These are phyloP conservation scores for Agrochola lychnidis DNA, from an alignment of 2,888 invertebrate genomes.

Conservation along the genomic window DNA sequence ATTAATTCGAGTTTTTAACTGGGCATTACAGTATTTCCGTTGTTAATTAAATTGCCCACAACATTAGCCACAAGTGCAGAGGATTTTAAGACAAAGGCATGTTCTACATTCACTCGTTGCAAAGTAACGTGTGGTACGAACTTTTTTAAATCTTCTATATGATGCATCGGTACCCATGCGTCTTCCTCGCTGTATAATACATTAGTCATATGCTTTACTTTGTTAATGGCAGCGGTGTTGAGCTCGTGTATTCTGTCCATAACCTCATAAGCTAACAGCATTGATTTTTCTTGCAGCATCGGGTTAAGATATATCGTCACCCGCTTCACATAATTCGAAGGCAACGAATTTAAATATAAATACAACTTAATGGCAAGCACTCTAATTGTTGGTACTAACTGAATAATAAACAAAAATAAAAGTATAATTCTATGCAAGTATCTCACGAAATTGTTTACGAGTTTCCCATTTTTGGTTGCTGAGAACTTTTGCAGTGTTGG, in stretches of 20 bases:
- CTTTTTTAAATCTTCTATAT: constrained; percentile 56
- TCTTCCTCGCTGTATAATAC: constrained; percentile 51
- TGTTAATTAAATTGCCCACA: constrained; percentile 34
- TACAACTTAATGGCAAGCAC: constrained; percentile 34
- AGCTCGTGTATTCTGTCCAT: constrained; percentile 48
- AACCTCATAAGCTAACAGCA: constrained; percentile 54
- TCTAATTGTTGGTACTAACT: constrained; percentile 44
- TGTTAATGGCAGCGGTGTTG: constrained; percentile 48
- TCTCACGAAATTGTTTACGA: constrained; percentile 48
- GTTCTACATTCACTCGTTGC: constrained; percentile 46
- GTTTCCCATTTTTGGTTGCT: constrained; percentile 53
- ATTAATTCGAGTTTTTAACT: background rate
- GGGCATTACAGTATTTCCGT: constrained; percentile 22
- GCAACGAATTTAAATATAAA: constrained; percentile 47
- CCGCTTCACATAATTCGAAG: constrained; percentile 43
- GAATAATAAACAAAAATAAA: constrained; percentile 46
- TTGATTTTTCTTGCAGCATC: constrained; percentile 44
- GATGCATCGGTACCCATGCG: constrained; percentile 56
- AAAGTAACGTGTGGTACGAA: constrained; percentile 27
- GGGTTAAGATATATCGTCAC: constrained; percentile 52
- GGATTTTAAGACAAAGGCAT: constrained; percentile 57
- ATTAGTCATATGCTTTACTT: constrained; percentile 57
- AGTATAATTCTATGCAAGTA: constrained; percentile 46
- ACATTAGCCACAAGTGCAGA: constrained; percentile 36
- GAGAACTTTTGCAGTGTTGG: constrained; percentile 55